Evolutionary conservation across 2,888 invertebrate genomes (phyloP).

Genomic region (Dimorphilus gyrociliatus): DNA sequence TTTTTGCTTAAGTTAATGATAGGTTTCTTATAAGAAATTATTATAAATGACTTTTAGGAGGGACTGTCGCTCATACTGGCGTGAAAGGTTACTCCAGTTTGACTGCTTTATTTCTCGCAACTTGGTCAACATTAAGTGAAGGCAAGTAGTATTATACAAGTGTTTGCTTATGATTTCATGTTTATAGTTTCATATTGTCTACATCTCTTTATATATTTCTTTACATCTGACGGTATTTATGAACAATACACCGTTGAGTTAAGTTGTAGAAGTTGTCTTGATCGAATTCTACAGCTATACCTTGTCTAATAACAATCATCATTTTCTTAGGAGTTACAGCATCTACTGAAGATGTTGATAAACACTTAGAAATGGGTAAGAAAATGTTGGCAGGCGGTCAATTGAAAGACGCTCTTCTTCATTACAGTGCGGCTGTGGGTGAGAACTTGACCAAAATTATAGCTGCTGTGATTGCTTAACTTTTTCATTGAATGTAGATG

Average conservation of each 20-base stretch:
- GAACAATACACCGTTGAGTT: no score
- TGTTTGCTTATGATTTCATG: background rate
- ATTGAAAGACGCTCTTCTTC: conserved; percentile 81
- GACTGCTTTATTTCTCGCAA: conserved; percentile 8
- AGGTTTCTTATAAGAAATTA: no score
- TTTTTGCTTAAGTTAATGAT: no score
- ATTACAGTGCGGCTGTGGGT: conserved; percentile 90
- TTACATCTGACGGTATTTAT: no score
- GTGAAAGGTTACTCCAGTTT: conserved; percentile 5
- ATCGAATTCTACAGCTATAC: background rate
- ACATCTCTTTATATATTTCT: no score
- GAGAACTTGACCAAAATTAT: conserved; percentile 13
- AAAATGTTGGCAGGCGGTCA: conserved; percentile 80
- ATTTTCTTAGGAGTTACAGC: conserved; percentile 8
- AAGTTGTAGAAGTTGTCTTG: no score
- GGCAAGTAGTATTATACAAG: conserved; percentile 7
- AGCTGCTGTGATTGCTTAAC: no score
- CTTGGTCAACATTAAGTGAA: conserved; percentile 8
- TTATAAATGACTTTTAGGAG: no score
- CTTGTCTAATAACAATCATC: background rate
- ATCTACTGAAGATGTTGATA: conserved; percentile 53
- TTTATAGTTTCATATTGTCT: no score
- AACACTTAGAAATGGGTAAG: conserved; percentile 81
- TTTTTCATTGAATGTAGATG: no score
- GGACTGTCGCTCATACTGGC: conserved; percentile 7